These are phyloP conservation scores for Clarias laeviceps DNA, from an alignment of 2,797 vertebrate genomes.

Conservation along the genomic window DNA sequence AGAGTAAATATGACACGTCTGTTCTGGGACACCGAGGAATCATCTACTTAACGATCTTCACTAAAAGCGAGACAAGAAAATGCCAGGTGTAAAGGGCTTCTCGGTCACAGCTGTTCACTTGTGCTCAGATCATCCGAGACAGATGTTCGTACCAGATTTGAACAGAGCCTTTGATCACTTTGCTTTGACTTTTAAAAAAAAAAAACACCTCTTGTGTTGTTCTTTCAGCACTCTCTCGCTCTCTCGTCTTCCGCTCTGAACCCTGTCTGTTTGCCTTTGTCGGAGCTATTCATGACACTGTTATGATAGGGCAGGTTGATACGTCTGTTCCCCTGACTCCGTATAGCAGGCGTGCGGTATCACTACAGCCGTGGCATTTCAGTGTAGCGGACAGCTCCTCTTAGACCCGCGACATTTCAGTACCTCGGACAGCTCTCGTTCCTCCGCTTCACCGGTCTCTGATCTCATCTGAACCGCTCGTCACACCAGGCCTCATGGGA, in stretches of 20 bases:
- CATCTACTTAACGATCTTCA: not conserved
- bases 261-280: slow-evolving; percentile 29
- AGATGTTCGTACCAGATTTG: not conserved
- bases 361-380: slow-evolving; percentile 49
- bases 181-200: not conserved
- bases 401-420: slow-evolving; percentile 60
- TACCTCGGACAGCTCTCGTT: slow-evolving; percentile 65
- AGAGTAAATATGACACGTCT: not conserved
- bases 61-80: not conserved
- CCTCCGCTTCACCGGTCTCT: slow-evolving; percentile 43
- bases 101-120: not conserved
- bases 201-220: slow-evolving; percentile 4
- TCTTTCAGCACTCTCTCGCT: not conserved
- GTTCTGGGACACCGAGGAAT: not conserved
- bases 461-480: slow-evolving; percentile 36
- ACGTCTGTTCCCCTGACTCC: slow-evolving; percentile 33
- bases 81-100: slow-evolving; percentile 9
- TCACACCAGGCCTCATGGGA: slow-evolving; percentile 35
- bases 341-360: not conserved
- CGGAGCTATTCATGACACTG: slow-evolving; percentile 40
- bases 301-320: slow-evolving; percentile 41
- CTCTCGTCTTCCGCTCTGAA: not conserved
- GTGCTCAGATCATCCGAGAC: not conserved
- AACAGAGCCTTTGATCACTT: not conserved
- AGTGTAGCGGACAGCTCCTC: slow-evolving; percentile 38